Evolutionary conservation across 2,797 vertebrate species (phyloP), one percentile per base, ranked within the genome.

Genomic region (Zenarchopterus dispar): DNA sequence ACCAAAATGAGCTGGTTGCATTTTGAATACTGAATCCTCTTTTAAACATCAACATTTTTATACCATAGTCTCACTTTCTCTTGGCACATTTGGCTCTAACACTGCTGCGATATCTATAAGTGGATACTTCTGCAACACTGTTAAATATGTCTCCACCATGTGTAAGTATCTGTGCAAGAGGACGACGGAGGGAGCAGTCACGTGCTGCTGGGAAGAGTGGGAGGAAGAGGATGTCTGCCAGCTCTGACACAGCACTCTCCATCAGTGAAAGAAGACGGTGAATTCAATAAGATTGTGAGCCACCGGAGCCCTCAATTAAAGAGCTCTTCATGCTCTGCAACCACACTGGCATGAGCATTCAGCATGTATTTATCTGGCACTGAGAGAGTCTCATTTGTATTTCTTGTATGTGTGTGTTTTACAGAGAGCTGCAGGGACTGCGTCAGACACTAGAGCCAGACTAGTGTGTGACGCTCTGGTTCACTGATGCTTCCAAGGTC

Each of bases 191-290:
- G 28, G 62, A 46, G 36, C 31, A 1, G 59, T 70, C 77, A 74
- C 13, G 8, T 78, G 46, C 54, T 42, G 52, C 56, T 21, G 44
- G 75, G 69, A 58, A 4, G 51, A 64, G 70, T 55, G 67, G 66
- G 84, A 77, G 76, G 79, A 73, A 44, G 76, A 78, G 76, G 64
- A 75, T 0, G 64, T 48, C 55, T 70, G 76, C 73, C 82, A 70
- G 70, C 75, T 86, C 81, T 91, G 86, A 89, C 82, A 77, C 84
- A 81, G 86, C 86, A 86, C 70, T 85, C 82, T 69, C 62, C 70
- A 41, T 84, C 68, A 2, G 54, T 19, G 42, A 59, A 41, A 28
- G 62, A 56, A 75, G 43, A 60, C 46, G 19, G 23, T 6, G 13
- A 57, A 74, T 82, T 82, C 70, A 74, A 73, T 65, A 60, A 19